phyloP scores from a whole-genome alignment of 2,797 vertebrate genomes.

The Liasis olivaceus region DNA sequence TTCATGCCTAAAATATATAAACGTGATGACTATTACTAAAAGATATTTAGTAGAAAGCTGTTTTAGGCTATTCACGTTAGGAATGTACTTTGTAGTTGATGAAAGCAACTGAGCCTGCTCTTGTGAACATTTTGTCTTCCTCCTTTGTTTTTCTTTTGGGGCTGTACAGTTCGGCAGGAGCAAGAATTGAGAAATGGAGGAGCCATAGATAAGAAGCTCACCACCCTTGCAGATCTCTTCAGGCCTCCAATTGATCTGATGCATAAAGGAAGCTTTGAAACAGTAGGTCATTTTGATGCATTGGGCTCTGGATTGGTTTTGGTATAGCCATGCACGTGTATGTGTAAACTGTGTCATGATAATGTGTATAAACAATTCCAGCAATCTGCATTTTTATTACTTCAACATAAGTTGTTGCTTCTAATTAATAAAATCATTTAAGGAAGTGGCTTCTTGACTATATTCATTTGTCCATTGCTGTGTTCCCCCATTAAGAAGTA shows the following conservation, averaged over 20 bases:
- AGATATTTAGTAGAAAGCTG: not conserved
- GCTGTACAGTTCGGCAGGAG: constrained; percentile 90
- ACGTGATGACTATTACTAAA: too few species aligned
- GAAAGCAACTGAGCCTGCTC: not conserved
- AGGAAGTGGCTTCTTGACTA: not conserved
- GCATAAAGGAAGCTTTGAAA: constrained; percentile 99
- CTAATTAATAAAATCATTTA: not conserved
- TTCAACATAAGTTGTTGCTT: not conserved
- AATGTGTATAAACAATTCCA: fast-evolving
- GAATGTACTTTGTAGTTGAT: not conserved
- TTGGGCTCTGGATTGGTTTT: not conserved
- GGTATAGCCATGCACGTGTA: not conserved
- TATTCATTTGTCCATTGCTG: not conserved
- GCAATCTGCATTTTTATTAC: not conserved
- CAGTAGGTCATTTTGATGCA: constrained; percentile 77
- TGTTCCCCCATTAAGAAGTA: fast-evolving
- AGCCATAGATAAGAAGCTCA: constrained; percentile 97
- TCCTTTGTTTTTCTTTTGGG: constrained; percentile 52
- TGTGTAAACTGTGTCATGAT: not conserved
- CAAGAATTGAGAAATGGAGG: constrained; percentile 97
- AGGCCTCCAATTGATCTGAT: constrained; percentile 98
- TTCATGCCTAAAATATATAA: not conserved
- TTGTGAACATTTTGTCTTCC: not conserved
- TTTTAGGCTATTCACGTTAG: not conserved
- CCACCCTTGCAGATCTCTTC: constrained; percentile 97